Conservation (phyloP, 2,113 vertebrate genomes). For the Crotalus horridus region DNA sequence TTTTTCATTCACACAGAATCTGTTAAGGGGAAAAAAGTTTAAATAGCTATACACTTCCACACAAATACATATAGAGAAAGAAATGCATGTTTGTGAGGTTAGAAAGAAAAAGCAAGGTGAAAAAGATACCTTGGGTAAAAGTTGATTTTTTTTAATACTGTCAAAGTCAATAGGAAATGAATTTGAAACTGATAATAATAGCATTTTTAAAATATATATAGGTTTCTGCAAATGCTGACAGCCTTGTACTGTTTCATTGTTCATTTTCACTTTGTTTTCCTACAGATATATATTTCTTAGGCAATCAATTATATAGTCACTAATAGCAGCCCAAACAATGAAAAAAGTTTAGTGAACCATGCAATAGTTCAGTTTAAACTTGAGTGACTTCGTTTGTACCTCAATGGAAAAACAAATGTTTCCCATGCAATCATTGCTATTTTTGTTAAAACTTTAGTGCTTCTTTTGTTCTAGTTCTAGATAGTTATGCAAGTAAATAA, state of each 20-base stretch:
- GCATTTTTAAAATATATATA: background rate
- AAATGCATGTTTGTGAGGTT: background rate
- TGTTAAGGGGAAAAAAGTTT: background rate
- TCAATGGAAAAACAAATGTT: slow-evolving; percentile 50
- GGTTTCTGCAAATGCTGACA: background rate
- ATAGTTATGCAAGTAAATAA: slow-evolving; percentile 55
- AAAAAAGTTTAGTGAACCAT: slow-evolving; percentile 46
- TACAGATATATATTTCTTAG: background rate
- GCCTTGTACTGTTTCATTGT: background rate
- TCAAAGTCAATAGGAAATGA: background rate
- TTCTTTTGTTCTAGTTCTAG: slow-evolving; percentile 59
- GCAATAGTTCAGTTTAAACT: slow-evolving; percentile 41
- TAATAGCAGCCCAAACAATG: slow-evolving; percentile 33
- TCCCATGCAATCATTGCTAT: slow-evolving; percentile 55
- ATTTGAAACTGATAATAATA: background rate
- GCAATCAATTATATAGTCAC: background rate
- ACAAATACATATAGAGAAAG: background rate
- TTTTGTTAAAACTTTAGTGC: slow-evolving; percentile 57
- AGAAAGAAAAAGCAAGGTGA: background rate
- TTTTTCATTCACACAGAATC: background rate
- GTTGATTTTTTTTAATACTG: background rate
- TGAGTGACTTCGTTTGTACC: slow-evolving; percentile 35
- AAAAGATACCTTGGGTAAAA: background rate
- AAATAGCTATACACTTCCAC: background rate
- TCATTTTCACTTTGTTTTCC: background rate